These are phyloP conservation scores for Drosophila nigrodunni DNA, from an alignment of 1,140 invertebrate species.

Conservation along the genomic window DNA sequence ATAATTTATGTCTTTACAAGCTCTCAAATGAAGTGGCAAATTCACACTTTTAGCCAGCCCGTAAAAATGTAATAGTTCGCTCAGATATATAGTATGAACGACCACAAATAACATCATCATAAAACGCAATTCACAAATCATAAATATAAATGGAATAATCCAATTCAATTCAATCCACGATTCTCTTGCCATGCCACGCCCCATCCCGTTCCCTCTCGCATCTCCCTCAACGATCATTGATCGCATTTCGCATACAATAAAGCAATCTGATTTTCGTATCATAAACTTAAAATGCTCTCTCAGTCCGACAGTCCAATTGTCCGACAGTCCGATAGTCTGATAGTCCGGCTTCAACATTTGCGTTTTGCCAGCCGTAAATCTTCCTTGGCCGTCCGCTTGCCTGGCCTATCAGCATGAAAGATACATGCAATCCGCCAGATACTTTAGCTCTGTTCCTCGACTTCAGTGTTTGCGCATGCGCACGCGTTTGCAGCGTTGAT, in stretches of 20 bases:
- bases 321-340: neutral
- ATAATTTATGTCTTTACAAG: conserved; percentile 79
- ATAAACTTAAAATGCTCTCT: conserved; percentile 77
- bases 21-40: conserved; percentile 81
- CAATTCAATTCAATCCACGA: conserved; percentile 34
- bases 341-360: conserved; percentile 44
- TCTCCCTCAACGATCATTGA: conserved; percentile 51
- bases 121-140: conserved; percentile 84
- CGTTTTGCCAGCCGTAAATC: conserved; percentile 74
- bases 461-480: conserved; percentile 75
- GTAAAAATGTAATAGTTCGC: conserved; percentile 75
- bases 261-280: conserved; percentile 83
- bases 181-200: neutral
- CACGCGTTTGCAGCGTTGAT: conserved; percentile 76
- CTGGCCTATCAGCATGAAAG: conserved; percentile 68
- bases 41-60: conserved; percentile 73
- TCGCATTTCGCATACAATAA: conserved; percentile 82
- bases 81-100: conserved; percentile 24
- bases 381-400: conserved; percentile 36
- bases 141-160: conserved; percentile 77
- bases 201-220: neutral
- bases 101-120: conserved; percentile 78
- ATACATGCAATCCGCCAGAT: conserved; percentile 43
- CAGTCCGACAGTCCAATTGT: neutral
- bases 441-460: conserved; percentile 9